Evolutionary conservation across 2,113 vertebrate genomes (phyloP).

Genomic region (Odocoileus hemionus): DNA sequence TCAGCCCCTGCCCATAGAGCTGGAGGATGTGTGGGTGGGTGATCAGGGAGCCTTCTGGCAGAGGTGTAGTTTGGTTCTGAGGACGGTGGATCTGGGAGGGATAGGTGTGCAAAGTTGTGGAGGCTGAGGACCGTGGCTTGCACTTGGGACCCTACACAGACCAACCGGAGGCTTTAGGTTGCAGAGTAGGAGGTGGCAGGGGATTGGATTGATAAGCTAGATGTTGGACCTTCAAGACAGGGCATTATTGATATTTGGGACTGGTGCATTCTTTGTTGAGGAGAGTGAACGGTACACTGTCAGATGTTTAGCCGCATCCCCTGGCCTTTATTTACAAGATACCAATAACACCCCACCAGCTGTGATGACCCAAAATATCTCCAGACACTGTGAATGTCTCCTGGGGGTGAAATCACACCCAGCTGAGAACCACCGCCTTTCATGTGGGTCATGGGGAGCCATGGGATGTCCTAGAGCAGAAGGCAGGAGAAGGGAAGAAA

Average conservation of each 20-base stretch:
- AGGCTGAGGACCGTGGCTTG: background rate
- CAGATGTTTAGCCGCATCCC: background rate
- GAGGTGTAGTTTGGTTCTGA: background rate
- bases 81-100: background rate
- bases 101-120: background rate
- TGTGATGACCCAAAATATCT: background rate
- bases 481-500: background rate
- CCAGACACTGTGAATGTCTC: background rate
- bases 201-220: background rate
- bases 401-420: background rate
- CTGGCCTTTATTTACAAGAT: background rate
- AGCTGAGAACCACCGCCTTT: background rate
- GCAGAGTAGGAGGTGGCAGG: background rate
- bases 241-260: accelerated
- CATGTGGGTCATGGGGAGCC: background rate
- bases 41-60: background rate
- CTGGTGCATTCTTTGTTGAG: background rate
- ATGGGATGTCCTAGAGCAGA: background rate
- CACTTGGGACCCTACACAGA: background rate
- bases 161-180: background rate
- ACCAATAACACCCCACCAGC: background rate
- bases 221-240: background rate
- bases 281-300: background rate
- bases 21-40: background rate
- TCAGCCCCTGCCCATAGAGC: background rate